Evolutionary conservation across 2,888 invertebrate genomes (phyloP).

Genomic region (Drosophila phalerata): DNA sequence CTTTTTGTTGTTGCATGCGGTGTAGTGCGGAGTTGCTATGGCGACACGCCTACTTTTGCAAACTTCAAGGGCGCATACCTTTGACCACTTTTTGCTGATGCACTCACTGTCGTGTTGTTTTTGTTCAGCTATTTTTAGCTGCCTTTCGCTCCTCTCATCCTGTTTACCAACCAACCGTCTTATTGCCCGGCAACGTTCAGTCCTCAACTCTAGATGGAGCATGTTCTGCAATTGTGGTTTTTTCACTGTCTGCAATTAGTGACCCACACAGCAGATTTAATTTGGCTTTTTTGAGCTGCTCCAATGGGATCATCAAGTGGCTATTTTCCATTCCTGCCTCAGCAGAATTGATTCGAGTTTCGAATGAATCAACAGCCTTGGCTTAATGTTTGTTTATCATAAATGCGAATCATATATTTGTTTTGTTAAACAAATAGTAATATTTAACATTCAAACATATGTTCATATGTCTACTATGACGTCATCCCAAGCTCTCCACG

Average conservation of each 20-base stretch:
- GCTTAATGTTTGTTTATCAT: conserved; percentile 2
- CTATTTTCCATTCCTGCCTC: conserved; percentile 7
- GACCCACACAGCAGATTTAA: conserved; percentile 48
- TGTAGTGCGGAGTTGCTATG: conserved; percentile 58
- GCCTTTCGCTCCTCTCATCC: conserved; percentile 1
- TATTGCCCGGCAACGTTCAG: conserved; percentile 43
- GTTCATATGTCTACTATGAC: conserved; percentile 34
- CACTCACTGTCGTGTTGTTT: conserved; percentile 36
- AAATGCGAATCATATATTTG: conserved; percentile 18
- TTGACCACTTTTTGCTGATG: conserved; percentile 23
- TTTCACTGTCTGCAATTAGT: conserved; percentile 40
- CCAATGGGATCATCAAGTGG: conserved; percentile 11
- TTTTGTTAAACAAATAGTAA: conserved; percentile 21
- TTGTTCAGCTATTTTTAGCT: conserved; percentile 47
- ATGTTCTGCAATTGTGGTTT: conserved; percentile 40
- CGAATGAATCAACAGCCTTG: conserved; percentile 31
- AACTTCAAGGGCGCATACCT: conserved; percentile 63
- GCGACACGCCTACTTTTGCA: conserved; percentile 66
- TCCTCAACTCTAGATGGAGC: conserved; percentile 10
- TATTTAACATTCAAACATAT: conserved; percentile 31
- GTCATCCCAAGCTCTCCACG: conserved; percentile 38
- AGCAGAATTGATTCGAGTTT: conserved; percentile 7
- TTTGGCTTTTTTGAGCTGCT: conserved; percentile 12
- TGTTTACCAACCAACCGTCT: conserved; percentile 30
- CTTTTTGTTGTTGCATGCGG: conserved; percentile 36